Evolutionary conservation across 2,888 invertebrate genomes (phyloP), one percentile per base, ranked within the genome.

Genomic region (Automeris io): DNA sequence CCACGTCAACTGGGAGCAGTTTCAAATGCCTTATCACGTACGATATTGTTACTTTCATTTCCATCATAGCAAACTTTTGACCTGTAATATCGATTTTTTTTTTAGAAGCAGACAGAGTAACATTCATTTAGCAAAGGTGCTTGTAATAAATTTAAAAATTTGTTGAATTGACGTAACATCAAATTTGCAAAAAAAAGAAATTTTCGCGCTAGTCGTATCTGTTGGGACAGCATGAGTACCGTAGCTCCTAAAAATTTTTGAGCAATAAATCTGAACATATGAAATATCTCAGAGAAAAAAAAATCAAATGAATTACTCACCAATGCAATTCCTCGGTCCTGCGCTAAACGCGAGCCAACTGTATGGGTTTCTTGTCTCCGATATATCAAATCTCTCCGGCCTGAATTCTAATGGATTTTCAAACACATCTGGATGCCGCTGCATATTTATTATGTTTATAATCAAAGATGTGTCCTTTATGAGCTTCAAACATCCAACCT

Each of bases 341-440:
- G 91, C 91, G 50, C 91, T 91, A 41, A 91, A 91, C 0, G 90
- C 88, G 1, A 91, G 55, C 70, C 87, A 91, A 13, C 79, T 79
- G 50, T 88, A 85, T 64, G 47, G 75, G 58, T 42, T 70, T 62
- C 32, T 69, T 57, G 51, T 1, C 12, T 45, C 47, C 2, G 32
- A 19, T 1, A 52, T 40, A 11, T 79, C 71, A 47, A 90, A 90
- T 12, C 90, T 74, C 43, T 89, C 89, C 0, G 90, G 90, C 12
- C 51, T 51, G 42, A 71, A 87, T 40, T 67, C 76, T 39, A 88
- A 63, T 0, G 90, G 88, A 40, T 89, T 73, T 1, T 88, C 79
- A 51, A 75, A 90, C 22, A 77, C 51, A 5, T 74, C 66, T 0
- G 81, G 69, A 49, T 87, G 67, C 35, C 88, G 63, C 48, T 90